Evolutionary conservation across 2,797 vertebrate species (phyloP).

Genomic region (Diplodus sargus): DNA sequence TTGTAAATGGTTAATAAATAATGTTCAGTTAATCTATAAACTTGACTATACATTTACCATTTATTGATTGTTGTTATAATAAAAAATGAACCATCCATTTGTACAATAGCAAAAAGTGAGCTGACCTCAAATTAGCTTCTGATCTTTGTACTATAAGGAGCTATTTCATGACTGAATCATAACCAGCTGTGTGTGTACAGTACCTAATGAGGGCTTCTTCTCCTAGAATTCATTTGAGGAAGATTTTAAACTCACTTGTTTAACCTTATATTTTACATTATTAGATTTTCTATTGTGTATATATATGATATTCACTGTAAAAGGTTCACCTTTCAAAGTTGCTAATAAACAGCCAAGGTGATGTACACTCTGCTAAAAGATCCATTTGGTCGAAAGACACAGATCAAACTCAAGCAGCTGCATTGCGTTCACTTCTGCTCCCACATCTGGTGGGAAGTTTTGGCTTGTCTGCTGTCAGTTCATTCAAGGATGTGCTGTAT

Average conservation of each 20-base stretch:
- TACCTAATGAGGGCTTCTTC: not conserved
- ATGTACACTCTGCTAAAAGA: not conserved
- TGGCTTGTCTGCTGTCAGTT: not conserved
- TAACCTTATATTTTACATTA: not conserved
- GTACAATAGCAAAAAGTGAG: not conserved
- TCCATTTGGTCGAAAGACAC: not conserved
- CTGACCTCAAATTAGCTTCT: not conserved
- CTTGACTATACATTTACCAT: no score
- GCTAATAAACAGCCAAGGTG: slow-evolving; percentile 15
- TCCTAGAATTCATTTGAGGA: not conserved
- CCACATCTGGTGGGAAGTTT: not conserved
- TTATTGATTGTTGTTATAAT: no score
- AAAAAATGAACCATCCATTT: not conserved
- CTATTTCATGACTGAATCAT: not conserved
- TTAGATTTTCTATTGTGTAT: slow-evolving; percentile 15
- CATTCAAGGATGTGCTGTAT: not conserved
- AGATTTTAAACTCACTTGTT: not conserved
- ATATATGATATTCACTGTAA: not conserved
- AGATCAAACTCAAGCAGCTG: not conserved
- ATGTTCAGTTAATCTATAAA: no score
- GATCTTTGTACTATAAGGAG: not conserved
- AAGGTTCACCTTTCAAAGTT: not conserved
- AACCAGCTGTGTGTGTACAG: not conserved
- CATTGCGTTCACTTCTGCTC: not conserved
- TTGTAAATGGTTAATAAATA: no score